These are phyloP conservation scores for Gnathonemus longibarbis DNA, from an alignment of 2,113 vertebrate genomes.

Conservation along the genomic window DNA sequence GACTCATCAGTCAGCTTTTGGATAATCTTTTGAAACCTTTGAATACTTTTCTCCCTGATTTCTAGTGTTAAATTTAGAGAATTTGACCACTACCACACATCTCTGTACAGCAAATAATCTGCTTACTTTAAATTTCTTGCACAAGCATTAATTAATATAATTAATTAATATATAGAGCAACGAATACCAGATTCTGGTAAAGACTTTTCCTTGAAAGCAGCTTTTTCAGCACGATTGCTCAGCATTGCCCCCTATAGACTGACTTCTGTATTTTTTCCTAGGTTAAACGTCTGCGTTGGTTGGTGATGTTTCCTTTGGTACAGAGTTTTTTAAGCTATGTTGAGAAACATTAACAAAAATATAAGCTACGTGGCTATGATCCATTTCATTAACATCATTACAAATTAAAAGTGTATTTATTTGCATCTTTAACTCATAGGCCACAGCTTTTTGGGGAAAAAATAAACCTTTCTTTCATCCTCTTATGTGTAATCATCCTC, in stretches of 20 bases:
- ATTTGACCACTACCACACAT: not conserved
- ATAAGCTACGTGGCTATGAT: not conserved
- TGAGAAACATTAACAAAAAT: not conserved
- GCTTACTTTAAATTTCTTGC: not conserved
- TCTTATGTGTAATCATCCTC: constrained; percentile 22
- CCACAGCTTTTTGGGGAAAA: not conserved
- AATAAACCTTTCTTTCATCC: not conserved
- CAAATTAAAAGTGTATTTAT: constrained; percentile 1
- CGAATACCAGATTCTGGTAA: not conserved
- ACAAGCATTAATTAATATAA: not conserved
- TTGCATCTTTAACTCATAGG: not conserved
- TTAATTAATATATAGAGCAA: not conserved
- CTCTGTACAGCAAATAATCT: not conserved
- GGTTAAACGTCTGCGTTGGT: not conserved
- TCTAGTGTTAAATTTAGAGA: not conserved
- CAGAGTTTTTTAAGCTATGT: not conserved
- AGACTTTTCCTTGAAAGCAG: not conserved
- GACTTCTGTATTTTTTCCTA: not conserved
- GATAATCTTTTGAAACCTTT: not conserved
- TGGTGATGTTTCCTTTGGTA: not conserved
- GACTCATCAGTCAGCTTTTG: not conserved
- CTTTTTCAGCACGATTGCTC: not conserved
- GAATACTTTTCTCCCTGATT: not conserved
- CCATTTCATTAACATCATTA: constrained; percentile 2
- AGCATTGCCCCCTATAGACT: not conserved